Base-by-base conservation (phyloP, 2,797 vertebrate genomes). In the Taeniopygia guttata region DNA sequence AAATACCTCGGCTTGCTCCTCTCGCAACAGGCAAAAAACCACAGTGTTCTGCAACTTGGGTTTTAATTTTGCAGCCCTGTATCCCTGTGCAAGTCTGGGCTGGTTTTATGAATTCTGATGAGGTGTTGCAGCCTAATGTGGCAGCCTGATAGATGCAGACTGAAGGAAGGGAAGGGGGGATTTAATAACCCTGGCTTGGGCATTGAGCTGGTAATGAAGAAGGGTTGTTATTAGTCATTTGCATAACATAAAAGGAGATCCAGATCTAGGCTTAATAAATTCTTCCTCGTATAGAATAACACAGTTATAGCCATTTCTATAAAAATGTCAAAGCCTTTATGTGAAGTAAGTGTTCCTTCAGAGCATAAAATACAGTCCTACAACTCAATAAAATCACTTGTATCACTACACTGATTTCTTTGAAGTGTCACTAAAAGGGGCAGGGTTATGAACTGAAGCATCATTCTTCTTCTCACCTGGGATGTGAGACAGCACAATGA, bases 271-370 rank as follows among this genome's bases (percentile, higher is more conserved):
- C 76, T 85, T 87, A 82, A 84, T 92, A 89, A 95, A 91, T 90
- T 92, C 59, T 91, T 86, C 62, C 56, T 70, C 2, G 0, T 85
- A 82, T 29, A 64, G 59, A 95, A 91, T 77, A 95, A 90, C 75
- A 72, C 26, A 60, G 59, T 88, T 94, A 67, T 42, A 91, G 51
- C 48, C 4, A 4, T 83, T 96, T 89, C 87, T 84, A 87, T 95
- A 78, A 96, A 94, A 95, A 89, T 60, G 66, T 82, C 83, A 89
- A 58, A 87, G 80, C 32, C 45, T 91, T 94, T 93, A 87, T 67
- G 68, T 16, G 45, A 89, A 78, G 51, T 75, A 89, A 90, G n/a
- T 70, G 34, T 86, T 93, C 32, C 60, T 93, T 92, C 63, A 81
- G 63, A 92, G 34, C 64, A 68, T 59, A 68, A 92, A 92, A 84